A percentile compares a stretch with the other conserved stretches of the same genome.
phyloP scores from a whole-genome alignment of 2,888 invertebrate species.

The Argyra leucocephala region DNA sequence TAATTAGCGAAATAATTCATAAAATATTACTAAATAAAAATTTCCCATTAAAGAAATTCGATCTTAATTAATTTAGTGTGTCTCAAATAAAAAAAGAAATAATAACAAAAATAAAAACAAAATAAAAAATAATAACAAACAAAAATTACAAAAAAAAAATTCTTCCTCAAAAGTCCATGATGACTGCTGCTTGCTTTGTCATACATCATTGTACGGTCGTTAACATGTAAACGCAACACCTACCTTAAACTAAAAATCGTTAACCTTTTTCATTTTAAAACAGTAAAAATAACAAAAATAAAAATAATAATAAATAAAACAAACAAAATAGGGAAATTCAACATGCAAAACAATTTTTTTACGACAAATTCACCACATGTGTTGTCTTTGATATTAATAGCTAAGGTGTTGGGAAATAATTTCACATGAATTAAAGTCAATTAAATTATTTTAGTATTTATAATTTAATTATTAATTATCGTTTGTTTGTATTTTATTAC shows the following conservation, averaged over 20 bases:
- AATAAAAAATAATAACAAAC: not conserved
- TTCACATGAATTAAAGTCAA: too few relatives aligned
- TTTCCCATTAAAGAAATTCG: not conserved
- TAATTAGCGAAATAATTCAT: constrained; percentile 1
- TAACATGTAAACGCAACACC: constrained; percentile 1
- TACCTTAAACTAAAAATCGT: constrained; percentile 6
- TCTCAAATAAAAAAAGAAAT: not conserved
- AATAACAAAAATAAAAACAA: not conserved
- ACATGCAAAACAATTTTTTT: not conserved
- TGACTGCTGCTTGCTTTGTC: not conserved
- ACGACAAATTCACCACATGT: not conserved
- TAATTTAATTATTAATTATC: too few relatives aligned
- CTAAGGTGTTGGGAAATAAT: not conserved
- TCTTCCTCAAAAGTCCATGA: not conserved
- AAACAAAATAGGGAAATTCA: not conserved
- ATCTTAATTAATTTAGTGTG: constrained; percentile 4
- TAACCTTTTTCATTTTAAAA: not conserved
- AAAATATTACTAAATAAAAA: not conserved
- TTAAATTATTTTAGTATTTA: too few relatives aligned
- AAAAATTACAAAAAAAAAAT: not conserved
- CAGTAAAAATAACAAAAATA: not conserved
- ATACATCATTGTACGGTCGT: constrained; percentile 4
- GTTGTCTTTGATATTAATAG: not conserved
- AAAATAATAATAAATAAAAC: not conserved
- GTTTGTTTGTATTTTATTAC: too few relatives aligned